phyloP scores from a whole-genome alignment of 2,797 vertebrate species.

The Malurus leucopterus region DNA sequence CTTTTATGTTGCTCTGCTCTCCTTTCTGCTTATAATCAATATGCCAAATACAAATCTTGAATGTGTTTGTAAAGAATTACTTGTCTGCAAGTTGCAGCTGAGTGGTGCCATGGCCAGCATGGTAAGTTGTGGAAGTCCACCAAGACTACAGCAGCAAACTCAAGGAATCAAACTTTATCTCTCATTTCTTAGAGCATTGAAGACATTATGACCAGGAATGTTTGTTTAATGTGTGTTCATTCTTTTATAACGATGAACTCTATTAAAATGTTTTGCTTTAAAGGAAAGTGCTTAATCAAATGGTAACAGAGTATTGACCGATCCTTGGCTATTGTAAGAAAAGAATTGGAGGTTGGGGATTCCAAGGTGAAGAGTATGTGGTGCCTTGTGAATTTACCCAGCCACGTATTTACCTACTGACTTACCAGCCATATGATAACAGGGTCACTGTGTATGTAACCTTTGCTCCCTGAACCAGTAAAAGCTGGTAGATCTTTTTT shows the following conservation, averaged over 20 bases:
- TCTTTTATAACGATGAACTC: neutral
- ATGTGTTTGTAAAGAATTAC: neutral
- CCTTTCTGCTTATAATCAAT: neutral
- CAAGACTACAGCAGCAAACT: neutral
- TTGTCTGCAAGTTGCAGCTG: neutral
- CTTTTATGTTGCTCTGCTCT: neutral
- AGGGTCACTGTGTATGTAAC: neutral
- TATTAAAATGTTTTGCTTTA: neutral
- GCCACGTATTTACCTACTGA: fast-evolving
- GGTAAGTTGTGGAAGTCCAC: neutral
- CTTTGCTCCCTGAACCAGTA: neutral
- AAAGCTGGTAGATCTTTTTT: neutral
- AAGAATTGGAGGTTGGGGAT: neutral
- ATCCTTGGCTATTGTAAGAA: neutral
- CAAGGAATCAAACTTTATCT: neutral
- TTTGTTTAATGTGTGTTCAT: neutral
- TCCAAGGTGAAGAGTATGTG: neutral
- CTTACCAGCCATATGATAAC: neutral
- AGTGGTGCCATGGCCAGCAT: neutral
- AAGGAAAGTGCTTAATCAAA: neutral
- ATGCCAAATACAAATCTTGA: neutral
- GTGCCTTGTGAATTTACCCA: neutral
- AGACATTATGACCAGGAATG: neutral
- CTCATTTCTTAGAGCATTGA: neutral
- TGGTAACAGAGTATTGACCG: neutral